A percentile compares a stretch with the other conserved stretches of the same genome.
Evolutionary conservation across 2,797 vertebrate genomes (phyloP).

Genomic region (Taenioides sp.): DNA sequence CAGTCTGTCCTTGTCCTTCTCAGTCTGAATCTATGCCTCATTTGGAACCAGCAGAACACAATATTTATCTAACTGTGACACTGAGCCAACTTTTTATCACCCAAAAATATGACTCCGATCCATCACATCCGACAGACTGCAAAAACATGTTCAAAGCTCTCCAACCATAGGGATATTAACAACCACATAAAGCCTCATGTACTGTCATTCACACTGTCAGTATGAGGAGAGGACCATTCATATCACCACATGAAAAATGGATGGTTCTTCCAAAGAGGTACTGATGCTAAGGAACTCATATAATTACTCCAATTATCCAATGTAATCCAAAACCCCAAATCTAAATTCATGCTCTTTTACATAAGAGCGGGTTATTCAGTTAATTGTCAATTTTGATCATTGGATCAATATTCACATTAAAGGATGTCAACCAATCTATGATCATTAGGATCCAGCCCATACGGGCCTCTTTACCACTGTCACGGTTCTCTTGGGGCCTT

Average conservation of each 20-base stretch:
- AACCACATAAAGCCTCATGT: constrained; percentile 10
- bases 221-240: background rate
- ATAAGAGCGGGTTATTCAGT: too few relatives aligned
- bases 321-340: too few relatives aligned
- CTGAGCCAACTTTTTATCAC: background rate
- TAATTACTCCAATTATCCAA: too few relatives aligned
- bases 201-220: background rate
- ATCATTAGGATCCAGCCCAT: too few relatives aligned
- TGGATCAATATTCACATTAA: too few relatives aligned
- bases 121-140: constrained; percentile 4
- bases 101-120: constrained; percentile 13
- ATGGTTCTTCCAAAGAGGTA: too few relatives aligned
- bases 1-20: background rate
- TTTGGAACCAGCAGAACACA: constrained; percentile 5
- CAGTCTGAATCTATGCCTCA: background rate
- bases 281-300: too few relatives aligned
- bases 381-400: too few relatives aligned
- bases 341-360: too few relatives aligned
- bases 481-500: too few relatives aligned
- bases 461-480: too few relatives aligned
- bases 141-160: background rate
- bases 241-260: background rate
- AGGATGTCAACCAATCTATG: too few relatives aligned
- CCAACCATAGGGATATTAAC: constrained; percentile 8
- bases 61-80: constrained; percentile 2